Base-by-base conservation (phyloP, 2,113 vertebrate species). In the Ovibos moschatus region DNA sequence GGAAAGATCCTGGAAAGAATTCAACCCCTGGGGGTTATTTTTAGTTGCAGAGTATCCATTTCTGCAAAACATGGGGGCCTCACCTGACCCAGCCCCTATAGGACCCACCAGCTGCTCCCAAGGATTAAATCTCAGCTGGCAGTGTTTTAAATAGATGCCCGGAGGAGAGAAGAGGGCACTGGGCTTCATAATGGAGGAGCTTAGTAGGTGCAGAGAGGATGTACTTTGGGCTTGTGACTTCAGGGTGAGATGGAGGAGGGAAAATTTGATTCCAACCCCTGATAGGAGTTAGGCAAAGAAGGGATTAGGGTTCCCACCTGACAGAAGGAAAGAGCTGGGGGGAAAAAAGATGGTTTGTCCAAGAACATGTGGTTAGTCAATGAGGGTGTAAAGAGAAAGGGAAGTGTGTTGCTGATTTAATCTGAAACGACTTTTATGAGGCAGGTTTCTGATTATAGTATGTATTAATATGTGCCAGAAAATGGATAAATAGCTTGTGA, bases 1-100 rank as follows among this genome's bases (percentile, higher is more conserved):
- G 97, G 98, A 81, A 43, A 94, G 83, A 71, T 97, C 93, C 89
- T 95, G 98, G 96, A 92, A 78, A 97, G 96, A 98, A 98, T 97
- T 96, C 96, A 94, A 93, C 71, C 92, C 97, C 90, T 91, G n/a
- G 67, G 88, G 53, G 90, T 96, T 99, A 99, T 99, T 99, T 99
- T 99, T 99, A 99, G 99, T 93, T 95, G 98, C 99, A 98, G 98
- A 98, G 97, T 98, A 98, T 99, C 99, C 67, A 45, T 98, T 99
- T 99, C 98, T 98, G 97, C 94, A 95, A 97, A 97, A 89, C 95
- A 95, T 15, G 74, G 76, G 82, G 71, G 12, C 93, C 60, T 97
- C 67, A 36, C 15, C 36, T 81, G 85, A 98, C 78, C 51, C 9
- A 27, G 60, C 36, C 64, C 30, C n/a, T 36, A 19, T 16, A 43